Evolutionary conservation across 1,140 invertebrate species (phyloP).

Genomic region (Drosophila guanche): DNA sequence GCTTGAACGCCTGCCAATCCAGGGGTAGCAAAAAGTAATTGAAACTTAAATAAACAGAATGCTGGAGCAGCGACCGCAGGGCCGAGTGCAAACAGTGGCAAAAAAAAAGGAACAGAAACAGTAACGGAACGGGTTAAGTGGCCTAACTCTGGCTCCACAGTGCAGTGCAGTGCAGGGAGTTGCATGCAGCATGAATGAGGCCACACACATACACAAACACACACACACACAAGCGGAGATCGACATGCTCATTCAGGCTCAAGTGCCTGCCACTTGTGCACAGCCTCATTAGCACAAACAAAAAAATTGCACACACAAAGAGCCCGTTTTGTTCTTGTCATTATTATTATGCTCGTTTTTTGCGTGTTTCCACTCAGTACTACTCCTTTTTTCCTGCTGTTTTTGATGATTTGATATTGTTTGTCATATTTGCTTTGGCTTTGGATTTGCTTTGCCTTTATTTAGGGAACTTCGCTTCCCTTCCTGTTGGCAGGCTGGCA

Average conservation of each 20-base stretch:
- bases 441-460: background rate
- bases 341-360: slow-evolving; percentile 21
- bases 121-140: slow-evolving; percentile 51
- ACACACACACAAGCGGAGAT: slow-evolving; percentile 2
- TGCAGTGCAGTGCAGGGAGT: slow-evolving; percentile 8
- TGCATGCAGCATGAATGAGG: slow-evolving; percentile 29
- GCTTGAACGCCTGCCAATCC: slow-evolving; percentile 35
- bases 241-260: slow-evolving; percentile 31
- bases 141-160: slow-evolving; percentile 41
- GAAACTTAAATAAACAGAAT: slow-evolving; percentile 75
- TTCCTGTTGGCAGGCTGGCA: background rate
- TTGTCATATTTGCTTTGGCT: slow-evolving; percentile 37
- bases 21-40: slow-evolving; percentile 68
- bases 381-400: slow-evolving; percentile 25
- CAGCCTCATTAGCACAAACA: slow-evolving; percentile 64
- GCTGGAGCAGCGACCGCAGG: slow-evolving; percentile 48
- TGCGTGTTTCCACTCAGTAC: slow-evolving; percentile 8
- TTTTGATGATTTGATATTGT: slow-evolving; percentile 61
- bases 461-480: too few relatives aligned
- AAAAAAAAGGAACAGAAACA: too few relatives aligned
- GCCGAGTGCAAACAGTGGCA: slow-evolving; percentile 50
- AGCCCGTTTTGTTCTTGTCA: slow-evolving; percentile 48
- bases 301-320: slow-evolving; percentile 40
- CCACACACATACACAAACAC: slow-evolving; percentile 1
- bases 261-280: slow-evolving; percentile 66